These are phyloP conservation scores for Asbolus verrucosus DNA, from an alignment of 1,140 invertebrate genomes.

Conservation along the genomic window DNA sequence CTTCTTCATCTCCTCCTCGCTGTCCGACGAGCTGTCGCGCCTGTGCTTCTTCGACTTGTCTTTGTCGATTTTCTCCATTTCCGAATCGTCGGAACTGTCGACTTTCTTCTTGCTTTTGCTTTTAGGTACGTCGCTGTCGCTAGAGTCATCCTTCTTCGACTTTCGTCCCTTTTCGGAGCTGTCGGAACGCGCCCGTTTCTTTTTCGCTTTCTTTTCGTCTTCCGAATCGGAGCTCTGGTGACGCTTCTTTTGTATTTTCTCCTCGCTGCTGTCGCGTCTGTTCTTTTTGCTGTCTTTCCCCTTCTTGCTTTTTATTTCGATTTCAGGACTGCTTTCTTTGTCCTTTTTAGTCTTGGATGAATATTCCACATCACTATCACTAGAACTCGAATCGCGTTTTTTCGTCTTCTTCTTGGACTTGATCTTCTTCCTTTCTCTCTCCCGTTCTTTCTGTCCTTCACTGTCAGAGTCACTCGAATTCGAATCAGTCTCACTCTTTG, in stretches of 20 bases:
- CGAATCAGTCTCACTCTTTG: constrained; percentile 60
- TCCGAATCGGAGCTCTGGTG: constrained; percentile 64
- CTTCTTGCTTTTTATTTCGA: constrained; percentile 51
- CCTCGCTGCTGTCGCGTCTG: constrained; percentile 66
- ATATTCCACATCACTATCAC: constrained; percentile 62
- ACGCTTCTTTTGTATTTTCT: constrained; percentile 66
- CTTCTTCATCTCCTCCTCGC: constrained; percentile 67
- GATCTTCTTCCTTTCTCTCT: constrained; percentile 65
- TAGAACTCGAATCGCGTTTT: constrained; percentile 63
- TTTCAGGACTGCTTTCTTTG: constrained; percentile 51
- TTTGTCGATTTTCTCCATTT: constrained; percentile 55
- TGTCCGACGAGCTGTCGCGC: constrained; percentile 77
- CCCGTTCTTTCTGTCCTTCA: constrained; percentile 67
- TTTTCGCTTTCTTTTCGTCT: constrained; percentile 63
- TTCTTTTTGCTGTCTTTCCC: constrained; percentile 60
- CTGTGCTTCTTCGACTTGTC: constrained; percentile 74
- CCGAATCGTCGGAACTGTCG: constrained; percentile 64
- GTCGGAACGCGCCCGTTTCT: constrained; percentile 52
- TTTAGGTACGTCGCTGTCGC: constrained; percentile 67
- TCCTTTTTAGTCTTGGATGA: constrained; percentile 57
- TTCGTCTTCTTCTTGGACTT: constrained; percentile 63
- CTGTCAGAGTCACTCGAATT: constrained; percentile 66
- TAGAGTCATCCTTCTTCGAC: constrained; percentile 70
- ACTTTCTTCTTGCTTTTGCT: constrained; percentile 66
- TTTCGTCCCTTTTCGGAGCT: constrained; percentile 65